These are phyloP conservation scores for Ambastaia sidthimunki DNA, from an alignment of 2,797 vertebrate genomes.

Conservation along the genomic window DNA sequence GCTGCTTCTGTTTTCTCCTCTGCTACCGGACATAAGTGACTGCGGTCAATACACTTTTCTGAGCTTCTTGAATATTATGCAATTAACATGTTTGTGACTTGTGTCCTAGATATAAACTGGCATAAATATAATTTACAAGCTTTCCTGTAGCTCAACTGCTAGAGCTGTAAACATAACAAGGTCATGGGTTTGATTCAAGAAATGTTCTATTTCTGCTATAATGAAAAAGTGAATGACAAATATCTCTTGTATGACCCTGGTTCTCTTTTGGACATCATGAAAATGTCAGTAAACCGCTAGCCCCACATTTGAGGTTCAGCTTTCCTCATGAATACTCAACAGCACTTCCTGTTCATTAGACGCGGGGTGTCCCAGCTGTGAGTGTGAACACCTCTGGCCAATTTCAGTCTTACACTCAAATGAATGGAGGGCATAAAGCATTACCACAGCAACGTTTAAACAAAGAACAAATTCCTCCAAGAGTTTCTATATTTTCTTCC, in stretches of 20 bases:
- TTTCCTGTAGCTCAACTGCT: no score
- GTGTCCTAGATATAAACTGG: not conserved
- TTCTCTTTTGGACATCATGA: not conserved
- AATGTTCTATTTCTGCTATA: no score
- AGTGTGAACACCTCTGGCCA: constrained; percentile 43
- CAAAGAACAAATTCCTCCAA: no score
- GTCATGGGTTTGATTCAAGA: no score
- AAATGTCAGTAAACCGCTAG: not conserved
- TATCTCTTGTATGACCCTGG: no score
- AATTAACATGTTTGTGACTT: not conserved
- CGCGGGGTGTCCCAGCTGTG: constrained; percentile 39
- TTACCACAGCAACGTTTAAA: no score
- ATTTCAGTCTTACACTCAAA: constrained; percentile 20
- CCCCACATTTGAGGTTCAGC: constrained; percentile 47
- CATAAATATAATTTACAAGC: not conserved
- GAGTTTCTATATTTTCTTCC: no score
- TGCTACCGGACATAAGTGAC: not conserved
- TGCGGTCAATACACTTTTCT: not conserved
- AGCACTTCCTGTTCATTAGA: constrained; percentile 52
- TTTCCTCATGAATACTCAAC: constrained; percentile 69
- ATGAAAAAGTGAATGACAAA: no score
- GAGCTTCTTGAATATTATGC: not conserved
- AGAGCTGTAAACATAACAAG: no score
- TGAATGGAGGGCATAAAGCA: not conserved
- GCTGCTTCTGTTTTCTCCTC: constrained; percentile 2